These are phyloP conservation scores for Laterallus jamaicensis DNA, from an alignment of 2,113 vertebrate genomes.

Conservation along the genomic window DNA sequence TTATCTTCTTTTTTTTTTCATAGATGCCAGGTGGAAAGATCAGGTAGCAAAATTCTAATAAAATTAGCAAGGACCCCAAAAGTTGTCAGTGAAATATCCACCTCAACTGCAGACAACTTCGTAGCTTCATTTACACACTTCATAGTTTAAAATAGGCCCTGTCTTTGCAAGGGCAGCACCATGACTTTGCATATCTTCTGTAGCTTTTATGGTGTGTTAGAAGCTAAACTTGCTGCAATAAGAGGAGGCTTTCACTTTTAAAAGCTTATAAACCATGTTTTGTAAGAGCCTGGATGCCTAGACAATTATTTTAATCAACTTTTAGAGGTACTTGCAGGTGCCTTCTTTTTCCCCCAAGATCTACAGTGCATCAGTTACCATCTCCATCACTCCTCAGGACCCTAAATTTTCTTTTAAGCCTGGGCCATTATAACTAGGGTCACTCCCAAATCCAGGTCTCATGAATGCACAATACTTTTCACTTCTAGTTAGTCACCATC, in stretches of 20 bases:
- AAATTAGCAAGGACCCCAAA: not conserved
- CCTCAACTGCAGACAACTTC: not conserved
- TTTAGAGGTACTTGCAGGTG: constrained; percentile 11
- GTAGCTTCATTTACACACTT: not conserved
- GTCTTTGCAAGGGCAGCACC: not conserved
- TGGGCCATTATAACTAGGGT: not conserved
- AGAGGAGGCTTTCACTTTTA: not conserved
- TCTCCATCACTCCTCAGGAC: constrained; percentile 8
- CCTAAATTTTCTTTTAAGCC: constrained; percentile 42
- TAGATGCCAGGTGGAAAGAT: not conserved
- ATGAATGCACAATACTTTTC: constrained; percentile 58
- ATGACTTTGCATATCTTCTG: not conserved
- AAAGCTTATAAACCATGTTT: constrained; percentile 21
- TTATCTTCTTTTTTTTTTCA: not conserved
- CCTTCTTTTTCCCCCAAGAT: not conserved
- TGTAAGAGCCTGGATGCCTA: not conserved
- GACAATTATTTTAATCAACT: constrained; percentile 58
- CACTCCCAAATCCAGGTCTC: constrained; percentile 56
- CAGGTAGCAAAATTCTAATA: not conserved
- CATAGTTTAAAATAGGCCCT: not conserved
- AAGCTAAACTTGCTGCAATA: constrained; percentile 10
- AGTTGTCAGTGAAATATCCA: not conserved
- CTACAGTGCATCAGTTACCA: not conserved
- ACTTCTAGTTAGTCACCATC: constrained; percentile 71
- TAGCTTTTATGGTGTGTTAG: not conserved